Conservation (phyloP, 2,888 invertebrate species). For the Gnatocerus cornutus region DNA sequence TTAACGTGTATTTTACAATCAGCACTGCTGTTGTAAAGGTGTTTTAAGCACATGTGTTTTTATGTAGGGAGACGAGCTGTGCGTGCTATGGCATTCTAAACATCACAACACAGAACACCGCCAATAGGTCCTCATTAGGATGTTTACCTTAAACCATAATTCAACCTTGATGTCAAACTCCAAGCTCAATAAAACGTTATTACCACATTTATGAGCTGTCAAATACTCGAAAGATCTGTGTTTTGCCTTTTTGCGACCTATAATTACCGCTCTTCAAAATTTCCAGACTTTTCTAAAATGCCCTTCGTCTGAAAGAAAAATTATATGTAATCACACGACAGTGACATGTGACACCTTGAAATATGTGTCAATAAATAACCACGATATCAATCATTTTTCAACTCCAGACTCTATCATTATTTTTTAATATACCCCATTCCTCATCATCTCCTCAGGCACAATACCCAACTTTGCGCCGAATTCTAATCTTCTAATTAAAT, state of each 20-base stretch:
- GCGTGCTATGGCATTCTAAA: slow-evolving; percentile 57
- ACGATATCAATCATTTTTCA: slow-evolving; percentile 48
- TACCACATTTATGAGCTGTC: slow-evolving; percentile 66
- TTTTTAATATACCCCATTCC: slow-evolving; percentile 43
- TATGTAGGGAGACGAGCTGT: slow-evolving; percentile 47
- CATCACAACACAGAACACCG: slow-evolving; percentile 57
- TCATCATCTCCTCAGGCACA: slow-evolving; percentile 37
- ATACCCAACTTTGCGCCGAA: slow-evolving; percentile 1
- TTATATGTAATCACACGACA: slow-evolving; percentile 51
- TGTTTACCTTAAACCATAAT: slow-evolving; percentile 64
- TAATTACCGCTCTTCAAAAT: slow-evolving; percentile 62
- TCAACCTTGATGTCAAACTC: slow-evolving; percentile 64
- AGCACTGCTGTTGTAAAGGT: slow-evolving; percentile 54
- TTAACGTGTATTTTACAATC: slow-evolving; percentile 51
- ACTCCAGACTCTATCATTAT: slow-evolving; percentile 44
- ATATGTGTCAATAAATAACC: slow-evolving; percentile 52
- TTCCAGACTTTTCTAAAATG: slow-evolving; percentile 54
- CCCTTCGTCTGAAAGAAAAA: slow-evolving; percentile 52
- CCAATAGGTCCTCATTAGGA: slow-evolving; percentile 66
- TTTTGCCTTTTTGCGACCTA: slow-evolving; percentile 60
- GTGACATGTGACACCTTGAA: slow-evolving; percentile 51
- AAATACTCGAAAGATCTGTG: slow-evolving; percentile 55
- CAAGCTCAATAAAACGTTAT: slow-evolving; percentile 64
- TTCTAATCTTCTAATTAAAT: not conserved
- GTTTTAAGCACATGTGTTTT: slow-evolving; percentile 53